phyloP scores from a whole-genome alignment of 2,113 vertebrate genomes.

The Burhinus oedicnemus region DNA sequence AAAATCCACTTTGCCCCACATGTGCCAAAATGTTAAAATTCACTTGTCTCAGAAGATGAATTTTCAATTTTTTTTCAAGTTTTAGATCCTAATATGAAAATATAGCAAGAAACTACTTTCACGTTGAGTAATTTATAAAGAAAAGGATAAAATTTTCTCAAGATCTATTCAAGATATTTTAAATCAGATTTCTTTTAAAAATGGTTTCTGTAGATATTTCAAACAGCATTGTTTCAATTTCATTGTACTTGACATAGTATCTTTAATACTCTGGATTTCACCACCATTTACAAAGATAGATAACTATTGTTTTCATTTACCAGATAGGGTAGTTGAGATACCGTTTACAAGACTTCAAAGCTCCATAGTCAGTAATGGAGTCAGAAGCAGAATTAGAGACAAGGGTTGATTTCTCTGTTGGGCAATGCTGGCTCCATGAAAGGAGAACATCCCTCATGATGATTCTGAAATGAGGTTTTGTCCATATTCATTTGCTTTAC shows the following conservation, averaged over 20 bases:
- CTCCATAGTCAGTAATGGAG: neutral
- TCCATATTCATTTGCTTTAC: conserved; percentile 31
- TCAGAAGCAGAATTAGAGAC: neutral
- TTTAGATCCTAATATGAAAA: neutral
- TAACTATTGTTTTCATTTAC: neutral
- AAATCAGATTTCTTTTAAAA: neutral
- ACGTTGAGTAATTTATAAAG: neutral
- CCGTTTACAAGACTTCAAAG: conserved; percentile 26
- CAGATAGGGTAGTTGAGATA: neutral
- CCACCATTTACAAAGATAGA: neutral
- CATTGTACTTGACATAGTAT: neutral
- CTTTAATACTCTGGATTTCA: neutral
- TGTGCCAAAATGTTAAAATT: neutral
- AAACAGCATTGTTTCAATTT: neutral
- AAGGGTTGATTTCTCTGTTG: conserved; percentile 26
- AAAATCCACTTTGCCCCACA: neutral
- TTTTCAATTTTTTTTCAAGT: neutral
- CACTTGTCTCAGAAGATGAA: neutral
- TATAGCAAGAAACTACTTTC: neutral
- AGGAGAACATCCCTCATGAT: neutral
- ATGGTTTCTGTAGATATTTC: neutral
- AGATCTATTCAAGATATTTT: neutral
- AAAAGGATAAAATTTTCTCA: neutral
- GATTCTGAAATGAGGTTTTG: conserved; percentile 38
- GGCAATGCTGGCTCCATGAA: neutral